phyloP scores from a whole-genome alignment of 2,797 vertebrate species.

The Centroberyx gerrardi region DNA sequence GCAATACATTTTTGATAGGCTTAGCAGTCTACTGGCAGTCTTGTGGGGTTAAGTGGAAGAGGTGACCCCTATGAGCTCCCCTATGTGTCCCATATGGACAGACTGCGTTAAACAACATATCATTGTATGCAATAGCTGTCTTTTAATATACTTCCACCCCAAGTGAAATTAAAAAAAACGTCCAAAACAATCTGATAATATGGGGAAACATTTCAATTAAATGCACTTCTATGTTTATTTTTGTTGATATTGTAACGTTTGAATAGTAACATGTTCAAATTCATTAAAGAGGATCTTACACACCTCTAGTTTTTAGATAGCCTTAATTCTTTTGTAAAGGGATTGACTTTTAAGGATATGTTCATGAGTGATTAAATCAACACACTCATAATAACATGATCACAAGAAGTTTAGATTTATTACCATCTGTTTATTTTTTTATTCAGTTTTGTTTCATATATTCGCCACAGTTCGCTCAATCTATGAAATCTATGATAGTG shows the following conservation, averaged over 20 bases:
- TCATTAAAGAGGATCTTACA: too few species aligned
- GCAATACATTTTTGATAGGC: slow-evolving; percentile 90
- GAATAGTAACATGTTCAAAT: not conserved
- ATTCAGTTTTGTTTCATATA: slow-evolving; percentile 32
- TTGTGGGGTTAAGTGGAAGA: slow-evolving; percentile 46
- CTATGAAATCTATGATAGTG: slow-evolving; percentile 18
- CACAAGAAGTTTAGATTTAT: not conserved
- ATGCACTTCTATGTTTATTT: not conserved
- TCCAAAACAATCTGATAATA: slow-evolving; percentile 13
- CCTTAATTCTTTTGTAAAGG: too few species aligned
- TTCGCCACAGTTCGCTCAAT: slow-evolving; percentile 28
- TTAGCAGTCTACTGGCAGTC: slow-evolving; percentile 90
- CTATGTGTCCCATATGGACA: slow-evolving; percentile 36
- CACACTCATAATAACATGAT: not conserved
- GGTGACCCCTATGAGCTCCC: not conserved
- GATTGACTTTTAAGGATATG: slow-evolving; percentile 8
- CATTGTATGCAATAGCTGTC: not conserved
- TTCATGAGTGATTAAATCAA: not conserved
- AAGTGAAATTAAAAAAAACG: slow-evolving; percentile 2
- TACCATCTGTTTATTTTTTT: slow-evolving; percentile 20
- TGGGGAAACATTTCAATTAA: not conserved
- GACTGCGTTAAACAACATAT: slow-evolving; percentile 21
- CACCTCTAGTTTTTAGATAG: too few species aligned
- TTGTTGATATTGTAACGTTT: not conserved
- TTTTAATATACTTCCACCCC: slow-evolving; percentile 6